Evolutionary conservation across 2,113 vertebrate species (phyloP).

Genomic region (Hystrix cristata): DNA sequence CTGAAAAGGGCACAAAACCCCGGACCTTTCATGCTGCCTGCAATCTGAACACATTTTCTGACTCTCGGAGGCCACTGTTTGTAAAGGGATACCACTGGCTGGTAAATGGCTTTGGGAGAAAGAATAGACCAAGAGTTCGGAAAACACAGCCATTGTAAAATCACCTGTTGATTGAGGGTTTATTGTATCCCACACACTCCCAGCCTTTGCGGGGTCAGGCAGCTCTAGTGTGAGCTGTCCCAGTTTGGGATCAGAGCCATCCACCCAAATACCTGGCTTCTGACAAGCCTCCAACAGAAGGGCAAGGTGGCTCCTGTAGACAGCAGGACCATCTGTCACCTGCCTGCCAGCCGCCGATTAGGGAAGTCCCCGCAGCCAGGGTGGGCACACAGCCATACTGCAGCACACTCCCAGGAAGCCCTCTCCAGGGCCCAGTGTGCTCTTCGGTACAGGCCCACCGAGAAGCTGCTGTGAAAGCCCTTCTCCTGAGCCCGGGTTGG

Average conservation of each 20-base stretch:
- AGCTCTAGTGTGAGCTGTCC: background rate
- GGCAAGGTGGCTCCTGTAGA: background rate
- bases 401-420: background rate
- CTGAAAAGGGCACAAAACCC: background rate
- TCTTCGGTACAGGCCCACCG: background rate
- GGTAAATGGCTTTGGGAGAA: background rate
- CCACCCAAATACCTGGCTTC: background rate
- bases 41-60: background rate
- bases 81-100: background rate
- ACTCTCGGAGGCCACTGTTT: background rate
- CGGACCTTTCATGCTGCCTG: background rate
- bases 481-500: background rate
- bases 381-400: constrained; percentile 55
- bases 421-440: background rate
- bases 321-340: constrained; percentile 67
- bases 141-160: background rate
- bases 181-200: background rate
- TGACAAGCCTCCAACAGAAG: constrained; percentile 51
- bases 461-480: background rate
- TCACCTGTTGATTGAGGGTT: background rate
- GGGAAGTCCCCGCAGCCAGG: constrained; percentile 36
- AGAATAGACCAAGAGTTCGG: background rate
- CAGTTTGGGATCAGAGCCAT: background rate
- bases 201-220: background rate
- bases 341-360: constrained; percentile 65